Evolutionary conservation across 1,140 invertebrate genomes (phyloP).

Genomic region (Cardiocondyla obscurior): DNA sequence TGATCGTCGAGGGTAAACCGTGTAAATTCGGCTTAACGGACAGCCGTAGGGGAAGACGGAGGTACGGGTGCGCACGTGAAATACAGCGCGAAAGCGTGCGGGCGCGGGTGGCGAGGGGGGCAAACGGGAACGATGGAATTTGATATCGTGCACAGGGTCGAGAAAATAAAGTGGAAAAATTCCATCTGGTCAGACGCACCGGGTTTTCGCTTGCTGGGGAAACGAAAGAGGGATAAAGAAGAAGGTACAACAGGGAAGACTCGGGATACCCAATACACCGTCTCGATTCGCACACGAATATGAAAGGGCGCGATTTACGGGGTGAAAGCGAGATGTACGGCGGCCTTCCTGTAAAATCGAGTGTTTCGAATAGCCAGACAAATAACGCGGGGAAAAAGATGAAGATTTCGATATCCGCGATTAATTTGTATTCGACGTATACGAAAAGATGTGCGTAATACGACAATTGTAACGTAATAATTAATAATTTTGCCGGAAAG

Average conservation of each 20-base stretch:
- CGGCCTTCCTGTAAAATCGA: conserved; percentile 14
- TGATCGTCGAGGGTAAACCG: conserved; percentile 25
- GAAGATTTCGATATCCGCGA: neutral
- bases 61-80: conserved; percentile 52
- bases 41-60: neutral
- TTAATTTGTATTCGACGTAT: neutral
- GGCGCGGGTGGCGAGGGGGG: neutral
- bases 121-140: conserved; percentile 70
- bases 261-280: conserved; percentile 59
- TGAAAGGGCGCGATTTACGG: conserved; percentile 44
- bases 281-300: conserved; percentile 53
- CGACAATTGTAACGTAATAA: neutral
- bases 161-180: conserved; percentile 77
- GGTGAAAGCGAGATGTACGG: conserved; percentile 28
- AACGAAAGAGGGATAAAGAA: conserved; percentile 15
- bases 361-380: conserved; percentile 29
- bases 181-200: conserved; percentile 71
- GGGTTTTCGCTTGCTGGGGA: neutral
- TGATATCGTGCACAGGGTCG: conserved; percentile 68
- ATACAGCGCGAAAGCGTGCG: conserved; percentile 33
- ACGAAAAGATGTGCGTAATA: neutral
- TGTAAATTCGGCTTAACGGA: conserved; percentile 42
- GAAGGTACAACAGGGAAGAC: conserved; percentile 1
- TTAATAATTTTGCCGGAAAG: neutral
- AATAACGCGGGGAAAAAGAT: neutral